phyloP scores from a whole-genome alignment of 2,797 vertebrate species.

The Petrocephalus schoutedeni region DNA sequence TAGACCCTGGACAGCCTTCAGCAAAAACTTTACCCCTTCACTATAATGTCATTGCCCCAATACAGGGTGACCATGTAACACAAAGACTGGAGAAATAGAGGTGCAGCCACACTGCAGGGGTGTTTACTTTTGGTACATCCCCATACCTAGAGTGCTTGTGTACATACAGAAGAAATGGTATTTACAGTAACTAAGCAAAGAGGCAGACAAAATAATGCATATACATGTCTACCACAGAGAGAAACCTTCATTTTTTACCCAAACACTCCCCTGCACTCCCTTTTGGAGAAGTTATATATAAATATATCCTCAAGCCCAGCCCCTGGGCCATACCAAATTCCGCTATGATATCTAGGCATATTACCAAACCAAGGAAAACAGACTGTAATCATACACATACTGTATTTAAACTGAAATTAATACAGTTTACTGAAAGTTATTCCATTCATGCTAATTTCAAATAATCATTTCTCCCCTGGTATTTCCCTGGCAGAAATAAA shows the following conservation, averaged over 20 bases:
- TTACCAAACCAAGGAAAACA: neutral
- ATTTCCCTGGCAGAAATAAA: neutral
- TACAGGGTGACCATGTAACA: neutral
- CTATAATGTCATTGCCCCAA: neutral
- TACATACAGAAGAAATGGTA: neutral
- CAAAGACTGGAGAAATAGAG: neutral
- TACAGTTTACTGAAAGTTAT: neutral
- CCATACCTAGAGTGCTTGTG: neutral
- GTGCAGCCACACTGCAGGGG: neutral
- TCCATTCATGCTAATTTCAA: neutral
- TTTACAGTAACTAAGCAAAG: neutral
- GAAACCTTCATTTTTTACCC: neutral
- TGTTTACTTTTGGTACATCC: neutral
- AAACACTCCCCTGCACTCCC: neutral
- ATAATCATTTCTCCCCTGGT: neutral
- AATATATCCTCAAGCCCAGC: neutral
- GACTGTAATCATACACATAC: neutral
- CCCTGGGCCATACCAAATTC: neutral
- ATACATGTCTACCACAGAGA: neutral
- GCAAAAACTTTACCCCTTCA: neutral
- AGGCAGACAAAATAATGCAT: neutral
- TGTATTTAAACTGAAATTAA: neutral
- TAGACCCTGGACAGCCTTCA: neutral
- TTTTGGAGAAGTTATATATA: neutral
- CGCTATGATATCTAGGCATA: neutral